phyloP scores from a whole-genome alignment of 2,797 vertebrate genomes.

The Percopsis omiscomaycus region DNA sequence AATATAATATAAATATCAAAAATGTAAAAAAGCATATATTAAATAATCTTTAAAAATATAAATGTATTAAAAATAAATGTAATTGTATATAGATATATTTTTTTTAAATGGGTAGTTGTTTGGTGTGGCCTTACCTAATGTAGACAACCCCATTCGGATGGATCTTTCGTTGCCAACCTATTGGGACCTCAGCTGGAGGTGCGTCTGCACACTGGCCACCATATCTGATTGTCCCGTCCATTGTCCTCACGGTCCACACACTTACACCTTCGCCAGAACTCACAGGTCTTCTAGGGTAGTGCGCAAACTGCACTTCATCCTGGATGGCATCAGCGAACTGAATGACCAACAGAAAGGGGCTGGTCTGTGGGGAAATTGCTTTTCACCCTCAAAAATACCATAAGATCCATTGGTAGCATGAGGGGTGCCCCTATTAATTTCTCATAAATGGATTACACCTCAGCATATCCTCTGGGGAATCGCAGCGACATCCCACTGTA shows the following conservation, averaged over 20 bases:
- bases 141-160: constrained; percentile 83
- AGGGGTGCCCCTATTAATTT: neutral
- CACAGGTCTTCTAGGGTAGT: constrained; percentile 76
- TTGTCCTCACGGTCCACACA: constrained; percentile 79
- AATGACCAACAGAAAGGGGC: constrained; percentile 48
- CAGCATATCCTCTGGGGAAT: neutral
- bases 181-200: constrained; percentile 82
- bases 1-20: no score
- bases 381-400: constrained; percentile 2
- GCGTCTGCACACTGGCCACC: constrained; percentile 81
- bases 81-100: no score
- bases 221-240: constrained; percentile 87
- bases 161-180: constrained; percentile 84
- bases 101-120: neutral
- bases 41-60: no score
- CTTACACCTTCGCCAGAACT: constrained; percentile 75
- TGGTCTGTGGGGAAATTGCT: neutral
- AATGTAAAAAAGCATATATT: no score
- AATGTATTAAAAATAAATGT: no score
- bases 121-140: constrained; percentile 73
- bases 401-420: constrained; percentile 2
- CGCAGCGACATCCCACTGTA: neutral
- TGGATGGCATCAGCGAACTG: constrained; percentile 30
- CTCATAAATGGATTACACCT: neutral
- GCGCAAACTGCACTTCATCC: constrained; percentile 73